phyloP scores from a whole-genome alignment of 2,113 vertebrate genomes.

The Ciconia boyciana region DNA sequence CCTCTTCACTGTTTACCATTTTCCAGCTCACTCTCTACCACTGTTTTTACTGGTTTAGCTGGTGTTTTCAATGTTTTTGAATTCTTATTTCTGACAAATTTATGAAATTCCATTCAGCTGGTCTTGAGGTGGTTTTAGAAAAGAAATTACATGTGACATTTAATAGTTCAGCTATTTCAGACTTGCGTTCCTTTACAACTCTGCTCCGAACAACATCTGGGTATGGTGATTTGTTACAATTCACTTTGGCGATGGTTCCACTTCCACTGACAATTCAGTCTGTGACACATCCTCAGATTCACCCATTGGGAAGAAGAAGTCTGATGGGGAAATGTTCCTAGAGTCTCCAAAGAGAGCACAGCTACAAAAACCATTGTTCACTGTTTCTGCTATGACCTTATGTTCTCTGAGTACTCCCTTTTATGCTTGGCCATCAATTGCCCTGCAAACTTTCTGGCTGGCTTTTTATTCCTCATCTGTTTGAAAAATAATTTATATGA shows the following conservation, averaged over 20 bases:
- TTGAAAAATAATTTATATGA: not conserved
- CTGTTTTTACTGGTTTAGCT: not conserved
- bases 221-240: not conserved
- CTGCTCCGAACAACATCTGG: not conserved
- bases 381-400: not conserved
- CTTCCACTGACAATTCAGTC: not conserved
- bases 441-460: not conserved
- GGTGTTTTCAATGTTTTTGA: not conserved
- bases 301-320: not conserved
- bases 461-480: not conserved
- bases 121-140: not conserved
- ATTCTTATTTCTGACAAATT: not conserved
- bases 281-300: not conserved
- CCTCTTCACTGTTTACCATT: not conserved
- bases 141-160: not conserved
- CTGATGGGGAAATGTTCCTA: not conserved
- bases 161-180: not conserved
- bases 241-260: not conserved
- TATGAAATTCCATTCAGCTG: not conserved
- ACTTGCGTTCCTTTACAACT: not conserved
- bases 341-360: not conserved
- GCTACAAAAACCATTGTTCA: not conserved
- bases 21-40: not conserved
- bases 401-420: not conserved
- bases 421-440: not conserved